Evolutionary conservation across 2,888 invertebrate genomes (phyloP), one percentile per base, ranked within the genome.

Genomic region (Synergus gifuensis): DNA sequence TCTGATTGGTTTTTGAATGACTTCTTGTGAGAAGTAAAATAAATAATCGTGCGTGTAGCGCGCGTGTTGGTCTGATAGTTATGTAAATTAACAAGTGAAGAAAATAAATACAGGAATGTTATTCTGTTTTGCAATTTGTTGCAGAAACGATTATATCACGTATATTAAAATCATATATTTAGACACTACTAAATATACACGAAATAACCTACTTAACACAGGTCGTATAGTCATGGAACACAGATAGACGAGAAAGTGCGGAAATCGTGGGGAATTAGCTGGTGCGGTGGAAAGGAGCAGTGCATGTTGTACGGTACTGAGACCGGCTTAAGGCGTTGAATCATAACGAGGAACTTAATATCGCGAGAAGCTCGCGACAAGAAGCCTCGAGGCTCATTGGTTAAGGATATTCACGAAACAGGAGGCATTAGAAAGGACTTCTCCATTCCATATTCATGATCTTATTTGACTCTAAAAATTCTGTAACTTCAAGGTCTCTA

Each of bases 321-420:
- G 88, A 89, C 87, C 88, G 87, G 90, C 92, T 91, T 91, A 91
- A 89, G 89, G 87, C 91, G 90, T 91, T 92, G 92, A 92, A 92
- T 92, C 92, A 92, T 92, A 92, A 92, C 91, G 89, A 91, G 91
- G 91, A 91, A 60, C 90, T 91, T 91, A 91, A 83, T 86, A 87
- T 88, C 88, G 86, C 84, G 82, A 83, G 89, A 90, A 90, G 87
- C 86, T 86, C 87, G 83, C 86, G 86, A 88, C 88, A 87, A 88
- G 88, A 87, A 88, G 87, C 87, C 86, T 84, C 84, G 81, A 81
- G 86, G 83, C 84, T 87, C 87, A 86, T 89, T 88, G 87, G 86
- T 81, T 86, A 87, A 86, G 84, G 85, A 87, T 84, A 87, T 83
- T 86, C 85, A 84, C 85, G 88, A 88, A 89, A 88, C 88, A 87